Conservation (phyloP, 2,888 invertebrate species). For the Spisula solida region DNA sequence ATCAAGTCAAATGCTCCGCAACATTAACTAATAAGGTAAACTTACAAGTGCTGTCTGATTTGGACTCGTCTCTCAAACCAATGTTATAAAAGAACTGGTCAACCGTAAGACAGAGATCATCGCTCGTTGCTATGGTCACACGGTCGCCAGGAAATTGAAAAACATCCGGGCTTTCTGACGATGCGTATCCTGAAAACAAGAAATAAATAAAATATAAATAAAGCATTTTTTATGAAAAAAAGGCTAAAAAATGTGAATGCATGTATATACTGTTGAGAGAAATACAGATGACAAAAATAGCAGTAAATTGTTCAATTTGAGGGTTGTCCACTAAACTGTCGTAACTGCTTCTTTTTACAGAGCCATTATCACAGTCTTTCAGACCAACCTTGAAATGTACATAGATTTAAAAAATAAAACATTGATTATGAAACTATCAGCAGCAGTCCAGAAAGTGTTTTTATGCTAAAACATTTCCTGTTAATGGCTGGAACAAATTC, state of each 20-base stretch:
- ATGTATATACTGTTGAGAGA: neutral
- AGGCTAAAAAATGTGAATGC: neutral
- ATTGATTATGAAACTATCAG: too few species aligned
- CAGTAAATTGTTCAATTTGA: neutral
- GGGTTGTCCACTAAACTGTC: too few species aligned
- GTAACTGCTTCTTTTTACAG: too few species aligned
- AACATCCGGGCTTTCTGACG: conserved; percentile 39
- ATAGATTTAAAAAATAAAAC: too few species aligned
- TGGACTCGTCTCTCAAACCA: conserved; percentile 51
- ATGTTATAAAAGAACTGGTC: conserved; percentile 68
- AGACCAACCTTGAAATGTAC: too few species aligned
- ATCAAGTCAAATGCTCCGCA: too few species aligned
- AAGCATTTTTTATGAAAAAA: neutral
- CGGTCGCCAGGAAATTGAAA: conserved; percentile 48
- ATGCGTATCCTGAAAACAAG: conserved; percentile 48
- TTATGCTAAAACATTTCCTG: too few species aligned
- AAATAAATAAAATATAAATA: neutral
- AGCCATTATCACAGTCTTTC: too few species aligned
- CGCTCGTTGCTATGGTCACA: conserved; percentile 68
- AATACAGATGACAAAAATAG: neutral
- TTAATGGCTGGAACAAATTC: too few species aligned
- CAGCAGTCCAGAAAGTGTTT: too few species aligned
- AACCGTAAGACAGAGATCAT: conserved; percentile 62
- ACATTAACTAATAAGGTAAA: neutral
- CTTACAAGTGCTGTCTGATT: conserved; percentile 68